phyloP scores from a whole-genome alignment of 2,113 vertebrate genomes.

The Scolopax mira region DNA sequence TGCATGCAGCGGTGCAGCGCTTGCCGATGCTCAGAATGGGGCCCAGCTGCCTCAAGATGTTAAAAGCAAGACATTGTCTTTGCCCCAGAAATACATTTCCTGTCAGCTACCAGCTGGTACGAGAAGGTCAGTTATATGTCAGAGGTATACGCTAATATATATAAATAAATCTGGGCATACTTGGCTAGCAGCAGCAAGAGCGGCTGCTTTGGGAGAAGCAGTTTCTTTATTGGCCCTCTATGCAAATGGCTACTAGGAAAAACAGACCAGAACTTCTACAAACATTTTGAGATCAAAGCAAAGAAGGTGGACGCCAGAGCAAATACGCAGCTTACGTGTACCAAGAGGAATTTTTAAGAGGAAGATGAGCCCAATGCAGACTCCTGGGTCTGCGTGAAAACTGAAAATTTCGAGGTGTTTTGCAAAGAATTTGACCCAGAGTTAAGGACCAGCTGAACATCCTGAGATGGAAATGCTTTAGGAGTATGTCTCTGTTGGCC shows the following conservation, averaged over 20 bases:
- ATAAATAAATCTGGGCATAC: not conserved
- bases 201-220: not conserved
- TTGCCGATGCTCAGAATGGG: not conserved
- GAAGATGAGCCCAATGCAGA: not conserved
- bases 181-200: not conserved
- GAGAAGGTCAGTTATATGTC: not conserved
- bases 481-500: not conserved
- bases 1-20: fast-evolving
- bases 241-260: not conserved
- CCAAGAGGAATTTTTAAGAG: not conserved
- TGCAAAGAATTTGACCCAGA: not conserved
- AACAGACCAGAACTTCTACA: not conserved
- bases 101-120: not conserved
- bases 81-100: not conserved
- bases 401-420: not conserved
- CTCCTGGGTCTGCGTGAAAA: not conserved
- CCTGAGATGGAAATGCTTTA: not conserved
- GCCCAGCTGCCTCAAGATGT: not conserved
- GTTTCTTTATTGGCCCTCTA: not conserved
- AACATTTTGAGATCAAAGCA: not conserved
- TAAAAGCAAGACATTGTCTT: not conserved
- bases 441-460: not conserved
- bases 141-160: not conserved
- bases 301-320: not conserved
- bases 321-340: not conserved